phyloP scores from a whole-genome alignment of 2,797 vertebrate genomes.

The Sardinella longiceps region DNA sequence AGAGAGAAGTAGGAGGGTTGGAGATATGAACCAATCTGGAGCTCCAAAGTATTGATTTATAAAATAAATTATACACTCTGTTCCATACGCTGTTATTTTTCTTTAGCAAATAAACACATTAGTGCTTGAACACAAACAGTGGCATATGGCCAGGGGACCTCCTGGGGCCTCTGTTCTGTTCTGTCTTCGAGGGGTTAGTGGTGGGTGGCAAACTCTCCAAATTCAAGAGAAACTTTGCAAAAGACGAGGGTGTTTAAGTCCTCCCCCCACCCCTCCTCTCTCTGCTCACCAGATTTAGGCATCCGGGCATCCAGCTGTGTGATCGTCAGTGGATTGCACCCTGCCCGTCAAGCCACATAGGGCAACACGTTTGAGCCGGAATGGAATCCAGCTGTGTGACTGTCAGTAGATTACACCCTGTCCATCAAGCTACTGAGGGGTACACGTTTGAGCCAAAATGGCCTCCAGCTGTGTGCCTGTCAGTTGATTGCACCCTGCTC shows the following conservation, averaged over 20 bases:
- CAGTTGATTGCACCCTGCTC: not conserved
- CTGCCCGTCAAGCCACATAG: not conserved
- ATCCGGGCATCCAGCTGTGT: not conserved
- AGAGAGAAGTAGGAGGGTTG: not conserved
- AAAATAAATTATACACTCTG: not conserved
- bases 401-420: not conserved
- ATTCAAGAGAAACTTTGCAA: not conserved
- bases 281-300: not conserved
- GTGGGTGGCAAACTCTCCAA: not conserved
- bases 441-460: too few relatives aligned
- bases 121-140: not conserved
- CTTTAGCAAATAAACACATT: not conserved
- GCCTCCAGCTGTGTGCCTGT: too few relatives aligned
- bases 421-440: not conserved
- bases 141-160: not conserved
- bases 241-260: not conserved
- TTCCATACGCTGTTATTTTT: too few relatives aligned
- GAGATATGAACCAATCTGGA: not conserved
- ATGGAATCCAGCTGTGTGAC: too few relatives aligned
- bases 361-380: too few relatives aligned
- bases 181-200: not conserved
- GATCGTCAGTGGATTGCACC: not conserved
- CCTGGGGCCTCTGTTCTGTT: not conserved
- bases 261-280: too few relatives aligned
- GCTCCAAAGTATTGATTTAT: not conserved